Evolutionary conservation across 2,113 vertebrate species (phyloP).

Genomic region (Eidolon helvum): DNA sequence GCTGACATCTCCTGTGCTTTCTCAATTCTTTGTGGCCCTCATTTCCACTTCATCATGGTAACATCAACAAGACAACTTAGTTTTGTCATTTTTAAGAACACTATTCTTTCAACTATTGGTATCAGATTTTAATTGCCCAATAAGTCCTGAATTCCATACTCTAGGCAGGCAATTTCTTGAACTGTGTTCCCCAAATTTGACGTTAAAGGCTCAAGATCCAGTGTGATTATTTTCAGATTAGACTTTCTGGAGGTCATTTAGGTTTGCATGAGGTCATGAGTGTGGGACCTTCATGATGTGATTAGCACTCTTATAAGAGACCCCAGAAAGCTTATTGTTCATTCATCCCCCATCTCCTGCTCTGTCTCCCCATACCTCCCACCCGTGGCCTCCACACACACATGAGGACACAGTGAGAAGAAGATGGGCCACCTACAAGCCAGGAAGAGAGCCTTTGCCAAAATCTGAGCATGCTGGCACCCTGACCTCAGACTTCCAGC

Average conservation of each 20-base stretch:
- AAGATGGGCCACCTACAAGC: not conserved
- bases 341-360: too few relatives aligned
- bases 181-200: not conserved
- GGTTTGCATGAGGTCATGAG: not conserved
- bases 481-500: not conserved
- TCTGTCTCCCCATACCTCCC: not conserved
- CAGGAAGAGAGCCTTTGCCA: not conserved
- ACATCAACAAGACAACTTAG: not conserved
- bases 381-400: not conserved
- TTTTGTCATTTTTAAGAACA: not conserved
- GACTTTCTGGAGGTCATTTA: not conserved
- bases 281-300: not conserved
- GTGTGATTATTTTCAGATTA: not conserved
- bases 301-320: not conserved
- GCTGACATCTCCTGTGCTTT: not conserved
- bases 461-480: not conserved
- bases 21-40: not conserved
- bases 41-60: not conserved
- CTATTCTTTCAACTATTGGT: not conserved
- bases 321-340: not conserved
- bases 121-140: not conserved
- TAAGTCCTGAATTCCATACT: not conserved
- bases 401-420: not conserved
- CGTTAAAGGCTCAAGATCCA: not conserved
- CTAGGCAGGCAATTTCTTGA: not conserved